Percentiles rank a stretch among this genome's conserved stretches.
Evolutionary conservation across 1,140 invertebrate species (phyloP).

Genomic region (Trachelipus rathkii): DNA sequence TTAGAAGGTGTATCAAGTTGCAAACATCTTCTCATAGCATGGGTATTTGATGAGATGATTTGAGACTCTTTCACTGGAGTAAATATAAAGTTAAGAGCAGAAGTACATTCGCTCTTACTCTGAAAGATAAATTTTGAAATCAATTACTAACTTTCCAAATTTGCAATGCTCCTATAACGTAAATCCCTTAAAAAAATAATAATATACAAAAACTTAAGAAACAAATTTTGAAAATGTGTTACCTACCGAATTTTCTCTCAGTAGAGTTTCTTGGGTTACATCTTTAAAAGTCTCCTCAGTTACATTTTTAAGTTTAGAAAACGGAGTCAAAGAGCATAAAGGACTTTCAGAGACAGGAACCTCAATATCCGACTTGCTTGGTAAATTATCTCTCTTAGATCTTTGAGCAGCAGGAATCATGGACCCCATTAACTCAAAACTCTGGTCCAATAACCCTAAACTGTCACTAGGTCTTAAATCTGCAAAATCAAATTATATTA

Average conservation of each 20-base stretch:
- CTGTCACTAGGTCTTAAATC: no score
- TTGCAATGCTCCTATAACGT: no score
- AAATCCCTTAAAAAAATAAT: no score
- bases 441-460: constrained; percentile 26
- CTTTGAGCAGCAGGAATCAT: constrained; percentile 34
- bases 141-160: no score
- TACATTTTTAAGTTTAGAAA: constrained; percentile 21
- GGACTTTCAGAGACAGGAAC: background rate
- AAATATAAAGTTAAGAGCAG: constrained; percentile 23
- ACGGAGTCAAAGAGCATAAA: constrained; percentile 21
- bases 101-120: no score
- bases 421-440: constrained; percentile 38
- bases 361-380: background rate
- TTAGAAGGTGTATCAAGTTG: constrained; percentile 23
- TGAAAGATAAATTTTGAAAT: no score
- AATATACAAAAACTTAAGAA: no score
- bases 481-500: no score
- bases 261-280: constrained; percentile 22
- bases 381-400: background rate
- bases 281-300: constrained; percentile 18
- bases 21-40: background rate
- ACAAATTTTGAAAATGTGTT: no score
- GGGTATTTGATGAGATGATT: constrained; percentile 18
- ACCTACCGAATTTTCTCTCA: no score
- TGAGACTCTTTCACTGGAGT: constrained; percentile 30